A percentile compares a stretch with the other conserved stretches of the same genome.
Conservation (phyloP, 2,113 vertebrate genomes). For the Cisticola juncidis region DNA sequence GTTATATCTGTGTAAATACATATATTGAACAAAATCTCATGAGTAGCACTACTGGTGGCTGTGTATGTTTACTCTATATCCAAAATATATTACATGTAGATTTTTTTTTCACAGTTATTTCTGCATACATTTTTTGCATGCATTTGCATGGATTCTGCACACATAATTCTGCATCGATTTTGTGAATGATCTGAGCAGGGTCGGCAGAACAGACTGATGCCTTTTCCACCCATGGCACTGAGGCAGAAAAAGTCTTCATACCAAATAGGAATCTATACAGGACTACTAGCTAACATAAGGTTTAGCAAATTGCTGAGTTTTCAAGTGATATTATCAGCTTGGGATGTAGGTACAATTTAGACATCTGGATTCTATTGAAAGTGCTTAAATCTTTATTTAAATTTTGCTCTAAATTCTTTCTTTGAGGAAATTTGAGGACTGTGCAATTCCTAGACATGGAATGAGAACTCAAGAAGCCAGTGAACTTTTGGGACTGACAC, state of each 20-base stretch:
- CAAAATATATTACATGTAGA: not conserved
- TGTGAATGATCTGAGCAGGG: not conserved
- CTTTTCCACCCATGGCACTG: not conserved
- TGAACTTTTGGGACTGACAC: not conserved
- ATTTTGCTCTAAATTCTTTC: not conserved
- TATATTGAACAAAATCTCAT: not conserved
- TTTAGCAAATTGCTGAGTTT: not conserved
- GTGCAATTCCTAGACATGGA: not conserved
- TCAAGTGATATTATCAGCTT: not conserved
- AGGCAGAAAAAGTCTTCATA: not conserved
- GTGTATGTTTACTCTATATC: not conserved
- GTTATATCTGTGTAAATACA: not conserved
- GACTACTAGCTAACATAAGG: not conserved
- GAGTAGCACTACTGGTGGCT: not conserved
- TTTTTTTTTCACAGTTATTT: not conserved
- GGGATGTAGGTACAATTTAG: not conserved
- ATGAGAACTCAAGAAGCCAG: not conserved
- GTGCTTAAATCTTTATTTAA: not conserved
- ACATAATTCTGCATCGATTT: not conserved
- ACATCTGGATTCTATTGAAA: not conserved
- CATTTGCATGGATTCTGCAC: not conserved
- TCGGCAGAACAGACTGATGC: not conserved
- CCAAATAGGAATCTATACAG: rapidly evolving
- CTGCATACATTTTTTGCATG: not conserved
- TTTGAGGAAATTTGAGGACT: not conserved